Base-by-base conservation (phyloP, 2,797 vertebrate genomes). In the Anisognathus igniventris region DNA sequence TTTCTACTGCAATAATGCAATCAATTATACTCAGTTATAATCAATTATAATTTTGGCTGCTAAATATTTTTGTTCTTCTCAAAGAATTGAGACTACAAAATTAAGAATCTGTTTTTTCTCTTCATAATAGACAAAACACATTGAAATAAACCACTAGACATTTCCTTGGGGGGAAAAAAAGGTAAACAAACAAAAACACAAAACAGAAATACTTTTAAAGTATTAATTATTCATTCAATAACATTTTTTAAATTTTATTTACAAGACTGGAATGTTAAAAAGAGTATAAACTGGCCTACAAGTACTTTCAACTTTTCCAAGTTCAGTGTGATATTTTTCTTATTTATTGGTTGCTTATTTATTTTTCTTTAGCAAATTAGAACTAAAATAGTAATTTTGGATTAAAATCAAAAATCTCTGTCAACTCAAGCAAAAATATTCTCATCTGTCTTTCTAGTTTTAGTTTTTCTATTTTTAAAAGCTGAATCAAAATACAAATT, bases 121-220 rank as follows among this genome's bases (percentile, higher is more conserved):
- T 67, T 42, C 0, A 0, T 18, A 28, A 70, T 47, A n/a, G 66
- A 31, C 3, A 84, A 67, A 92, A 24, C 8, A 54, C 12, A 50
- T 6, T 28, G 2, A 37, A 75, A 61, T 39, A 79, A 88, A 5
- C 2, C 14, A 39, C 11, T 68, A 2, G 0, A 30, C 0, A n/a
- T 44, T 86, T 77, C 19, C 27, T 45, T 54, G 39, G 25, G 3
- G 2, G 0, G 8, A 4, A 27, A 5, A 19, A 33, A 53, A 22
- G 7, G 1, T 10, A 44, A 51, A 28, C 9, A 33, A 47, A 60
- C 6, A 2, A 19, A 67, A 39, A 11, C 1, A 48, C 4, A 79
- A 51, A 72, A 14, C 8, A 51, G 19, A 82, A 75, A 37, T 4
- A 40, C 2, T 68, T 71, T 35, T 5, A 81, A 87, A 51, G 20